Conservation (phyloP, 2,888 invertebrate genomes). For the Lamellibrachia columna region DNA sequence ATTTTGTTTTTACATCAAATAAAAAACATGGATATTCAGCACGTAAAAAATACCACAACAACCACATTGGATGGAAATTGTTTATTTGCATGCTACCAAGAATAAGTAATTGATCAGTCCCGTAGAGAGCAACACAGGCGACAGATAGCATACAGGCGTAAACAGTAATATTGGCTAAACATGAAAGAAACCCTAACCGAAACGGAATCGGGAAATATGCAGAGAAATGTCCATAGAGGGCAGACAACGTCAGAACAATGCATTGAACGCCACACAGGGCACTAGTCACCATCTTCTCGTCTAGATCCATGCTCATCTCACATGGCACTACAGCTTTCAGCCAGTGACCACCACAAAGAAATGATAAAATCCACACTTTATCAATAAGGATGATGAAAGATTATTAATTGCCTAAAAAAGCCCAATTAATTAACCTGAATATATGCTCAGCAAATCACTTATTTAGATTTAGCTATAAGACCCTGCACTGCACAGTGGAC, state of each 20-base stretch:
- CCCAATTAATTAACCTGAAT: not conserved
- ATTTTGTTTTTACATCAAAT: too few species aligned
- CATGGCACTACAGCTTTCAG: not conserved
- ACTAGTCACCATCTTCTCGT: not conserved
- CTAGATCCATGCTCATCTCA: not conserved
- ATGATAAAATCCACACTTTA: not conserved
- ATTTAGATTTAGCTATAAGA: not conserved
- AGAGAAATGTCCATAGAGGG: slow-evolving; percentile 54
- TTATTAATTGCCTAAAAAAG: slow-evolving; percentile 13
- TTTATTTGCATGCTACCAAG: not conserved
- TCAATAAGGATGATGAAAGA: not conserved
- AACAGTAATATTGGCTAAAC: not conserved
- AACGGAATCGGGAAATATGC: slow-evolving; percentile 57
- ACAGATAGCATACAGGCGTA: not conserved
- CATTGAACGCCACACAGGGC: slow-evolving; percentile 39
- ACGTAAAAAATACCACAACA: not conserved
- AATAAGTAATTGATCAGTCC: not conserved
- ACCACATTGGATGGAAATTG: not conserved
- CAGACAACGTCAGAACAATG: slow-evolving; percentile 43
- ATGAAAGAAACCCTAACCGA: slow-evolving; percentile 44
- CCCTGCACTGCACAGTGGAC: not conserved
- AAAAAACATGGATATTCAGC: too few species aligned
- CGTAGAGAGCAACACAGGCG: not conserved
- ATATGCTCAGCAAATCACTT: not conserved
- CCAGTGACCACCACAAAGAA: not conserved